These are phyloP conservation scores for Trachythela sp. DNA, from an alignment of 64 coral and sea anemone genomes.

Conservation along the genomic window DNA sequence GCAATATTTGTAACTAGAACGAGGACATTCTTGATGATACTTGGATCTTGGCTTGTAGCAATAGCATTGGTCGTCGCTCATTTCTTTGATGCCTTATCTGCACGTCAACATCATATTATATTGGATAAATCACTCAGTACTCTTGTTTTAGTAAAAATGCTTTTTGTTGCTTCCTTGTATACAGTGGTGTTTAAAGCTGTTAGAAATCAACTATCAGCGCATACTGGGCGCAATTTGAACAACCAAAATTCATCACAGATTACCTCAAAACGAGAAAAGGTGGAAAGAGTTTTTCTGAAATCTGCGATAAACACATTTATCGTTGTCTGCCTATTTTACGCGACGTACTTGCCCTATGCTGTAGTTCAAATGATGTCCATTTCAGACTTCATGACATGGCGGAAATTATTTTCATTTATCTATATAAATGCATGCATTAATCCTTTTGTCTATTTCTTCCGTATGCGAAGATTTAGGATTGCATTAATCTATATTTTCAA, in stretches of 20 bases:
- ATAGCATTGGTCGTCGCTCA: neutral
- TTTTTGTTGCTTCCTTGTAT: neutral
- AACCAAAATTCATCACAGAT: neutral
- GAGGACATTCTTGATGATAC: neutral
- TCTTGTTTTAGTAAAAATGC: neutral
- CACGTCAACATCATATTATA: neutral
- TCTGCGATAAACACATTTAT: neutral
- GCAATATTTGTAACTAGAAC: neutral
- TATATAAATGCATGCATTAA: slow-evolving; percentile 17
- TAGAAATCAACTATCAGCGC: neutral
- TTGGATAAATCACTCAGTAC: neutral
- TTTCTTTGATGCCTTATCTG: neutral
- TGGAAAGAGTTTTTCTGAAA: neutral
- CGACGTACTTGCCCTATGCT: neutral
- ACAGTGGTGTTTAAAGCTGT: neutral
- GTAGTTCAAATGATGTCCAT: neutral
- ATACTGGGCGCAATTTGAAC: neutral
- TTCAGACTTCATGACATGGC: neutral
- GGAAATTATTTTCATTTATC: neutral
- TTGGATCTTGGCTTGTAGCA: neutral
- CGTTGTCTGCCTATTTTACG: neutral
- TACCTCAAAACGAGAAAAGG: neutral
- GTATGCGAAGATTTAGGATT: neutral
- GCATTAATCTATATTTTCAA: neutral
- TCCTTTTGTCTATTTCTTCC: slow-evolving; percentile 8